Base-by-base conservation (phyloP, 2,113 vertebrate species). In the Gambusia affinis region DNA sequence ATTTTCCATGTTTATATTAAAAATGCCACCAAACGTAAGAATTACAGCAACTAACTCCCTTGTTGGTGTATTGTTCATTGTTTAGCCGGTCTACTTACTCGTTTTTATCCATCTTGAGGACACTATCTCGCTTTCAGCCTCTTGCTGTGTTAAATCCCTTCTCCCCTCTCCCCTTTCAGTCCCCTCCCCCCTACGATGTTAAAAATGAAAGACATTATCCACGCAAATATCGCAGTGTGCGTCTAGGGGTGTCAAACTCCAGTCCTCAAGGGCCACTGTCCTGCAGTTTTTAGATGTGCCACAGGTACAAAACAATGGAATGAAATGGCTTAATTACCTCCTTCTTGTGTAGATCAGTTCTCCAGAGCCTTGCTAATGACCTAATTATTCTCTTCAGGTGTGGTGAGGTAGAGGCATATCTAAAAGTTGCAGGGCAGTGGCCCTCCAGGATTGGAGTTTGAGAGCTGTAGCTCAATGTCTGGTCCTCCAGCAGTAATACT, bases 41-140 rank as follows among this genome's bases (percentile, higher is more conserved):
- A 4, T 35, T 17, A n/a, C 22, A 35, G 64, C 57, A 22, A 35
- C 22, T n/a, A 57, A 57, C 22, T 17, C 12, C 17, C 2, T 17
- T 1, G 4, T 0, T 4, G 11, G 4, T 19, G 37, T 4, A 12
- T 62, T 37, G 8, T 37, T 15, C 54, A 4, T 19, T 61, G 51
- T 44, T 57, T 33, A 33, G 8, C 72, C 42, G 4, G 8, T 60
- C 42, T 94, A 95, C 95, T 95, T 93, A 95, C 95, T 95, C 93
- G 93, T 93, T 95, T 94, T 94, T 94, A 90, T 95, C 95, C 95
- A 95, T 95, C 89, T 94, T 88, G 93, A 86, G 92, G 87, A 88
- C 90, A 89, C 85, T 93, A 89, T 93, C 87, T 92, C 75, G 88
- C 80, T 94, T 92, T 92, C 86, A 86, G 89, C 89, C 89, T 91